Evolutionary conservation across 2,113 vertebrate genomes (phyloP), one percentile per base, ranked within the genome.

Genomic region (Nansenia antarctica): DNA sequence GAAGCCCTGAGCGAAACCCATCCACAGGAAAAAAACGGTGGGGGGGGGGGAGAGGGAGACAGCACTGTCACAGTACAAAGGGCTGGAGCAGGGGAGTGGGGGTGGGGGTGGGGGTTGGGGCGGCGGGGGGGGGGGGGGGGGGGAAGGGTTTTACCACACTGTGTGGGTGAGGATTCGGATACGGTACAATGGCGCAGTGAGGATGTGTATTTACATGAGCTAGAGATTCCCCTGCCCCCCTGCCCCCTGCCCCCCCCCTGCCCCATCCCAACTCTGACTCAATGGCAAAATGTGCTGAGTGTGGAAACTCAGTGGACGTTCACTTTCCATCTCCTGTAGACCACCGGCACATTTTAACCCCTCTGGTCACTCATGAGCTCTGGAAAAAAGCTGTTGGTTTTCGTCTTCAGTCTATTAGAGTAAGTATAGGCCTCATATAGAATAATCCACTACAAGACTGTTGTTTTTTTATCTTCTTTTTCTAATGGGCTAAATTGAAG

Each of bases 401-500:
- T 77, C n/a, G n/a, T n/a, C 72, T 70, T 37, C 9, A 61, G 37
- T 75, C 73, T 63, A 63, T n/a, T n/a, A 29, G 26, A 3, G 9
- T 9, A 49, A 20, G 76, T n/a, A n/a, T n/a, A n/a, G n/a, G n/a
- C n/a, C n/a, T n/a, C n/a, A n/a, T 66, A 70, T 32, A 18, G 58
- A 65, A 42, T 35, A 39, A 9, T 26, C 63, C 70, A 49, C 70
- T 18, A 29, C 65, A 62, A 73, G 77, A 47, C 27, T 34, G 27
- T 37, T 71, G 72, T 78, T 57, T 63, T 42, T n/a, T 29, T 6
- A 14, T 37, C 18, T 49, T n/a, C 34, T 20, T 22, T 31, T 27
- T 76, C 58, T 67, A 72, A 78, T 76, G 82, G 75, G 81, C 81
- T 83, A 83, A 87, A 87, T 85, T 86, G 80, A 84, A 67, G 49